Evolutionary conservation across 2,113 vertebrate genomes (phyloP), one percentile per base, ranked within the genome.

Genomic region (Hippocampus comes): DNA sequence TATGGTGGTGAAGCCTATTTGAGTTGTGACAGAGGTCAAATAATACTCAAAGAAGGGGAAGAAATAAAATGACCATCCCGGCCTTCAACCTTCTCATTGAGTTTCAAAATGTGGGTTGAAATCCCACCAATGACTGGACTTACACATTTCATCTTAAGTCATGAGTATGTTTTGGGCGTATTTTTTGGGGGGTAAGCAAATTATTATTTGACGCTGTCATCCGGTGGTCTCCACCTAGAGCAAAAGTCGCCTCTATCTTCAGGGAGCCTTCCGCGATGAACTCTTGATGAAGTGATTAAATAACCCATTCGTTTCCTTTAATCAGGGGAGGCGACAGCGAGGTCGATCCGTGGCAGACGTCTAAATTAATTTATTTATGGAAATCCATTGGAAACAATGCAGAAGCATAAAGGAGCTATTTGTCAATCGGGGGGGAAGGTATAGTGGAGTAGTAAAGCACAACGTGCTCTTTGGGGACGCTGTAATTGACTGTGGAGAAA

Each of bases 221-320:
- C 20, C 57, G 67, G 60, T 23, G 23, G 67, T 68, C 60, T 67
- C 73, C 72, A 55, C 77, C 71, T 77, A 69, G 67, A 55, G 55
- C 23, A n/a, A 67, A 42, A 43, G 51, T 27, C 75, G 46, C 51
- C 23, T 61, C 70, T 67, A 51, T 73, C 63, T 73, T 51, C 60
- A 74, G 71, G 63, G 66, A 71, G 43, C 51, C 60, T 14, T 68
- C 15, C 38, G 55, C 73, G 68, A 82, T 82, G 61, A 77, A 75
- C 67, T 74, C 80, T 80, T 83, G 72, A 82, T 74, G 77, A 82
- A 77, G 59, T 63, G 69, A 84, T 87, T 84, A 69, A 83, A 87
- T 84, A 83, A 87, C 80, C 75, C 48, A 84, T 80, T 72, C 74
- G 82, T 86, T 82, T 76, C 27, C 67, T 78, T 71, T 77, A 71